Evolutionary conservation across 2,888 invertebrate genomes (phyloP).

Genomic region (Cyaniris semiargus): DNA sequence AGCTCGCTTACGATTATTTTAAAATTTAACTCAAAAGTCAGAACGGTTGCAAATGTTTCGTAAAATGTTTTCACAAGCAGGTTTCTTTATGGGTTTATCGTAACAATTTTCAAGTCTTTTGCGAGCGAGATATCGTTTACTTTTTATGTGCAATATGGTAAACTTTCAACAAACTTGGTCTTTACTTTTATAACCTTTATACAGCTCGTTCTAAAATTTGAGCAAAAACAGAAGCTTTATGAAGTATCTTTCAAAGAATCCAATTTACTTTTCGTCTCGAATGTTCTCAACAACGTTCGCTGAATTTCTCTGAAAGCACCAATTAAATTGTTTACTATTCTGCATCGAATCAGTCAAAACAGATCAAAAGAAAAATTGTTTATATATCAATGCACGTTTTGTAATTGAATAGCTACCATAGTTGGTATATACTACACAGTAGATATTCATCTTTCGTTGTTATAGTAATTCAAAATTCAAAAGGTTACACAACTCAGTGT

Average conservation of each 20-base stretch:
- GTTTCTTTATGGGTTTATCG: conserved; percentile 18
- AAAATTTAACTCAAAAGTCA: background rate
- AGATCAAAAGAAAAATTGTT: background rate
- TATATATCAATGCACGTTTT: background rate
- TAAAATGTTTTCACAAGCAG: conserved; percentile 2
- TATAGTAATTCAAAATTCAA: background rate
- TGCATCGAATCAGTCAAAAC: background rate
- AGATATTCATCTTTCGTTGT: background rate
- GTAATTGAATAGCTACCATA: background rate
- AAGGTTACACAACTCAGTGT: background rate
- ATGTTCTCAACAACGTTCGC: background rate
- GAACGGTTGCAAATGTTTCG: background rate
- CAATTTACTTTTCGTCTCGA: background rate
- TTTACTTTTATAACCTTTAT: background rate
- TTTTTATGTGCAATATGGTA: conserved; percentile 4
- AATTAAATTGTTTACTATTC: conserved; percentile 2
- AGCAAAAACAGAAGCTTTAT: background rate
- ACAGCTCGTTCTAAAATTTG: background rate
- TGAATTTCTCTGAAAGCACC: background rate
- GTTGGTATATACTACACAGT: background rate
- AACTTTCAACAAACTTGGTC: conserved; percentile 1
- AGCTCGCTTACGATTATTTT: background rate
- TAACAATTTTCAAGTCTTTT: conserved; percentile 17
- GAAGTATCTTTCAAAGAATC: background rate
- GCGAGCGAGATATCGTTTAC: conserved; percentile 13